phyloP scores from a whole-genome alignment of 2,797 vertebrate species.

The Poecile montanus region DNA sequence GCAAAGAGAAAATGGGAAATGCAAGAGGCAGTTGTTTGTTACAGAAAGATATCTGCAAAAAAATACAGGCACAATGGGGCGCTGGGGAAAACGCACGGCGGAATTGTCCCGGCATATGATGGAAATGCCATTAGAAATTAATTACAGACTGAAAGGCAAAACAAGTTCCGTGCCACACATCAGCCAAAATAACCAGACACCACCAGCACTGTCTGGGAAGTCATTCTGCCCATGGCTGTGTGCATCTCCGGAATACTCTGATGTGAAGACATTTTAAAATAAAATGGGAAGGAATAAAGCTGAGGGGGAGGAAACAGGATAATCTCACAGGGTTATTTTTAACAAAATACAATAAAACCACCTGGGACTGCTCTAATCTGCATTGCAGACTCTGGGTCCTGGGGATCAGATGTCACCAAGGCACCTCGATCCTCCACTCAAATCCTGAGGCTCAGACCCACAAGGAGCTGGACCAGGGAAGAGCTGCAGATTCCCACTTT shows the following conservation, averaged over 20 bases:
- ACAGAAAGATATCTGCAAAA: not conserved
- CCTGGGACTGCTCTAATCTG: not conserved
- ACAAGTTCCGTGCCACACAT: not conserved
- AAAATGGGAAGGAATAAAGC: not conserved
- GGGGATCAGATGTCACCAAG: not conserved
- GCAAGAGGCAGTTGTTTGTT: slow-evolving; percentile 14
- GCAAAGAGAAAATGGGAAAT: slow-evolving; percentile 19
- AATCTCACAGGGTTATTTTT: slow-evolving; percentile 50
- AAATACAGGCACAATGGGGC: not conserved
- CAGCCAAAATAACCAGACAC: not conserved
- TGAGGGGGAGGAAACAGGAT: not conserved
- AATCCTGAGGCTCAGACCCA: not conserved
- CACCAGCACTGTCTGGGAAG: not conserved
- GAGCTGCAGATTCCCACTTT: not conserved
- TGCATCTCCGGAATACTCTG: not conserved
- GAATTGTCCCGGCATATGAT: not conserved
- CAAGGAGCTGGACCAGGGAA: not conserved
- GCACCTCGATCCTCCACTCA: not conserved
- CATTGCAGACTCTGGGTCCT: not conserved
- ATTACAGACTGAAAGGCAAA: slow-evolving; percentile 35
- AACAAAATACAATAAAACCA: not conserved
- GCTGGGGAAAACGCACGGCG: not conserved
- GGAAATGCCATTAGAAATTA: slow-evolving; percentile 53
- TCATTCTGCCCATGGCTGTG: not conserved
- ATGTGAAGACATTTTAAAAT: not conserved